These are phyloP conservation scores for Brachypodius melanocephalos DNA, from an alignment of 2,113 vertebrate species.

Conservation along the genomic window DNA sequence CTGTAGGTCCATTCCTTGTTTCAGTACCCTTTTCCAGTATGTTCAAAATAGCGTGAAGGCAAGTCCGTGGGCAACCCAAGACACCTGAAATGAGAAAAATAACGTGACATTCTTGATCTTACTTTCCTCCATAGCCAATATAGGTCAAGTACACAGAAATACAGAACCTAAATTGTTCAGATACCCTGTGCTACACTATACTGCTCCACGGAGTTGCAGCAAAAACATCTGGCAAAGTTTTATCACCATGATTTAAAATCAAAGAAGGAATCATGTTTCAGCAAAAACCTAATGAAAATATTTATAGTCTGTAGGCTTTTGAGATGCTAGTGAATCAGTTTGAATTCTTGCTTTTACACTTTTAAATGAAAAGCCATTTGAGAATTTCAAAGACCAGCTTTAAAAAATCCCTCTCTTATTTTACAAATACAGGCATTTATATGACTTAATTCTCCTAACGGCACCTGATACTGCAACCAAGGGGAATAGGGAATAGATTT, in stretches of 20 bases:
- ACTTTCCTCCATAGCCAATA: neutral
- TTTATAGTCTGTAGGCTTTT: neutral
- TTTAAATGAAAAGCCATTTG: neutral
- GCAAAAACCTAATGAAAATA: neutral
- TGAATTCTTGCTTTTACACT: neutral
- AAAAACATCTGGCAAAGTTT: neutral
- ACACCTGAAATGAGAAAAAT: slow-evolving; percentile 78
- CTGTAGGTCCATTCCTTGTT: slow-evolving; percentile 83
- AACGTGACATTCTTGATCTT: neutral
- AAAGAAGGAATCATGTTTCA: neutral
- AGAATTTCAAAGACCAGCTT: neutral
- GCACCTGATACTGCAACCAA: neutral
- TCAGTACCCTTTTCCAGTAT: slow-evolving; percentile 90
- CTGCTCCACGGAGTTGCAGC: neutral
- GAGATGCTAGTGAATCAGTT: neutral
- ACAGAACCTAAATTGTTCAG: neutral
- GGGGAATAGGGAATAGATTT: neutral
- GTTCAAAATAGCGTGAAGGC: slow-evolving; percentile 94
- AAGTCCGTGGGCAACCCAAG: slow-evolving; percentile 92
- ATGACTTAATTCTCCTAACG: neutral
- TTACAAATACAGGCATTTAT: neutral
- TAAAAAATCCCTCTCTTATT: neutral
- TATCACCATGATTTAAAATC: neutral
- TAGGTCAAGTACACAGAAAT: neutral
- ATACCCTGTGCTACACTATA: neutral